phyloP scores from a whole-genome alignment of 1,140 invertebrate species.

The Micrasema longulum region DNA sequence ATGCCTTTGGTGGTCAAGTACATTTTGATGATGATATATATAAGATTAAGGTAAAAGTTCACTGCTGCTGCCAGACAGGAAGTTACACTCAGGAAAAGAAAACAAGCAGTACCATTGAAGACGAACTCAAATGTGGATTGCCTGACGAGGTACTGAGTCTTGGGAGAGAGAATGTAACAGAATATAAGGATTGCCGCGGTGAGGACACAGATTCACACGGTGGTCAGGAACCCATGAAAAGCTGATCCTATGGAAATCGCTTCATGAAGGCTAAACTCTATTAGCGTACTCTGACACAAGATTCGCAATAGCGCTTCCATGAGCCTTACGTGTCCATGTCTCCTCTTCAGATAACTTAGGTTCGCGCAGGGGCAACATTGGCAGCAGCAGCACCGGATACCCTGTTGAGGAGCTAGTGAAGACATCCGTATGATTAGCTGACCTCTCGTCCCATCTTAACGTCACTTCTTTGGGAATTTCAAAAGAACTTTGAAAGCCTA shows the following conservation, averaged over 20 bases:
- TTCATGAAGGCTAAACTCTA: conserved; percentile 79
- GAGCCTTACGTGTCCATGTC: conserved; percentile 79
- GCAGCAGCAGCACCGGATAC: conserved; percentile 78
- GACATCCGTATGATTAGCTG: conserved; percentile 60
- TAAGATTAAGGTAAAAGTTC: conserved; percentile 78
- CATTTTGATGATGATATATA: conserved; percentile 68
- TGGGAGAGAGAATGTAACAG: conserved; percentile 82
- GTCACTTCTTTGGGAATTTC: background rate
- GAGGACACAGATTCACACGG: conserved; percentile 79
- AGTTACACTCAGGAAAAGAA: conserved; percentile 80
- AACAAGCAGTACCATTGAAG: conserved; percentile 79
- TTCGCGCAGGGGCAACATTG: conserved; percentile 83
- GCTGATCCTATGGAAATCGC: conserved; percentile 76
- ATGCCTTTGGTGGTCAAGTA: too few species aligned
- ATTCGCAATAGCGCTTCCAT: conserved; percentile 80
- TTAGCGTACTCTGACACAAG: conserved; percentile 79
- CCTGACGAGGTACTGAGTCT: conserved; percentile 77
- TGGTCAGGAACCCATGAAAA: conserved; percentile 81
- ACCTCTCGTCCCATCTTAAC: conserved; percentile 56
- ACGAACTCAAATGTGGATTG: conserved; percentile 84
- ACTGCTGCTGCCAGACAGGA: conserved; percentile 81
- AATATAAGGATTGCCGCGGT: conserved; percentile 77
- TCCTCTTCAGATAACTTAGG: conserved; percentile 76
- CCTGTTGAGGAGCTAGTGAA: conserved; percentile 60
- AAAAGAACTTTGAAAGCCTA: background rate